Conservation (phyloP, 1,140 invertebrate genomes). For the Penaeus indicus region DNA sequence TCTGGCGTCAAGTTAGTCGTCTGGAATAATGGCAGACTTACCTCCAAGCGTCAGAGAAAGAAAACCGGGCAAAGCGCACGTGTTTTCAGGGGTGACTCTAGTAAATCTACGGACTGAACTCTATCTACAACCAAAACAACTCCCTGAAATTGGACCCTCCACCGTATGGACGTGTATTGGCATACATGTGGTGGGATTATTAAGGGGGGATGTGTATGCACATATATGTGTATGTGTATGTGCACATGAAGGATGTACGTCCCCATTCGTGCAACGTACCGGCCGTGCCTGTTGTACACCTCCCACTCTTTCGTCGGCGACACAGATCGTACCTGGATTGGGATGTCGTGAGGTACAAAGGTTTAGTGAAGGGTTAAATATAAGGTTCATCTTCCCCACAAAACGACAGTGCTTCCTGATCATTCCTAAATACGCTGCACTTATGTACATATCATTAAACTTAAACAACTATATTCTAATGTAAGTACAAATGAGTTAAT, state of each 20-base stretch:
- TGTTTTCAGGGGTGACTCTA: background rate
- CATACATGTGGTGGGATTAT: slow-evolving; percentile 25
- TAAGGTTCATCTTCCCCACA: background rate
- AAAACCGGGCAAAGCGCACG: background rate
- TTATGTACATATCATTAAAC: no score
- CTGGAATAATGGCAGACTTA: no score
- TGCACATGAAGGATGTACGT: slow-evolving; percentile 39
- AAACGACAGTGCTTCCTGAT: no score
- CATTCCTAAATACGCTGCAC: no score
- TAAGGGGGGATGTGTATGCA: slow-evolving; percentile 9
- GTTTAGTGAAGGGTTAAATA: slow-evolving; percentile 35
- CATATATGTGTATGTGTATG: slow-evolving; percentile 34
- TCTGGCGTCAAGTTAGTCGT: no score
- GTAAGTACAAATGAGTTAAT: no score
- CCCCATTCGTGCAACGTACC: slow-evolving; percentile 76
- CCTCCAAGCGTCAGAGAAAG: no score
- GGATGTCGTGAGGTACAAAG: slow-evolving; percentile 46
- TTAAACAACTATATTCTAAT: no score
- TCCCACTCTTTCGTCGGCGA: slow-evolving; percentile 91
- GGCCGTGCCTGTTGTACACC: slow-evolving; percentile 95
- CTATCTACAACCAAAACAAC: slow-evolving; percentile 22
- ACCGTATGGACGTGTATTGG: slow-evolving; percentile 37
- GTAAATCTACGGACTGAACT: slow-evolving; percentile 18
- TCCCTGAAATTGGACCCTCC: slow-evolving; percentile 38
- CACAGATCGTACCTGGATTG: slow-evolving; percentile 93